phyloP scores from a whole-genome alignment of 2,797 vertebrate species.

The Eupleurogrammus muticus region DNA sequence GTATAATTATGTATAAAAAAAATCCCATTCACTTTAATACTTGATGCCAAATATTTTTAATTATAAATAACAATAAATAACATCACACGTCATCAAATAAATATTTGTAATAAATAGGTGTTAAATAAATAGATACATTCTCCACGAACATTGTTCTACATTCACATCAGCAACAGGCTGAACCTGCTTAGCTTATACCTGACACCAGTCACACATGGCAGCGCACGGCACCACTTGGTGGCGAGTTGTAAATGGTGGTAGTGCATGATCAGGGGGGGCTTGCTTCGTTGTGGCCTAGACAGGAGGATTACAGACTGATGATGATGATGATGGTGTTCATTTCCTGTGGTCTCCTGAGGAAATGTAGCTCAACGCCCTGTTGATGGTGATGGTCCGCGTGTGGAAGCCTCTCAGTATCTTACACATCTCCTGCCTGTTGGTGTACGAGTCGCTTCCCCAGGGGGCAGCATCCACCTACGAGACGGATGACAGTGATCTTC shows the following conservation, averaged over 20 bases:
- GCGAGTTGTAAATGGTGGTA: conserved; percentile 35
- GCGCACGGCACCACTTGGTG: conserved; percentile 24
- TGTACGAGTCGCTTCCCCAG: conserved; percentile 57
- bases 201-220: conserved; percentile 17
- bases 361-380: conserved; percentile 85
- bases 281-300: neutral
- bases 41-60: conserved; percentile 52
- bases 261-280: conserved; percentile 28
- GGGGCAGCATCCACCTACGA: neutral
- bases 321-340: conserved; percentile 39
- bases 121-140: conserved; percentile 59
- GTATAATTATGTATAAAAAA: too few species aligned
- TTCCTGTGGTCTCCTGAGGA: conserved; percentile 72
- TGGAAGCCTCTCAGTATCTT: conserved; percentile 84
- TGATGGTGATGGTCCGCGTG: conserved; percentile 86
- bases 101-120: conserved; percentile 68
- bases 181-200: conserved; percentile 58
- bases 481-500: neutral
- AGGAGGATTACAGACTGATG: neutral
- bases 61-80: conserved; percentile 71
- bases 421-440: conserved; percentile 81
- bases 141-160: conserved; percentile 45
- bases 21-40: conserved; percentile 12
- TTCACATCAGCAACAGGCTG: conserved; percentile 34
- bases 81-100: conserved; percentile 61